Evolutionary conservation across 2,888 invertebrate species (phyloP), one percentile per base, ranked within the genome.

Genomic region (Platycnemis pennipes): DNA sequence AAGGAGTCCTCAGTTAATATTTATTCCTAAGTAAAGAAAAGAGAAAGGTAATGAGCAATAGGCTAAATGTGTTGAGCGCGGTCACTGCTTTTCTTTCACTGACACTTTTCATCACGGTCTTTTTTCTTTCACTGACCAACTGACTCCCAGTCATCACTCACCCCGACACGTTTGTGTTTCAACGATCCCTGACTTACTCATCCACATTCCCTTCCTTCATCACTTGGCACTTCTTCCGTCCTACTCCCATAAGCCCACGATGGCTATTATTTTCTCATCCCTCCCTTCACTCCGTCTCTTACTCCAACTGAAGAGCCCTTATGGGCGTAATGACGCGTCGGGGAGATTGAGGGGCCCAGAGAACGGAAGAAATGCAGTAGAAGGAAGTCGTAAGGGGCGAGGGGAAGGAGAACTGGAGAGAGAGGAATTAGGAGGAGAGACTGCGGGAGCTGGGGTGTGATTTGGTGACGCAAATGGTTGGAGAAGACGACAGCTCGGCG

Each of bases 251-350:
- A 63, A 63, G 22, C 16, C 63, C 77, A 26, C 8, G 77, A 77
- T 77, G 37, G 37, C 63, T 77, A 26, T 37, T 77, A 37, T 37
- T 26, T 77, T 77, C 13, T n/a, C 77, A 4, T 37, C 31, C 37
- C 22, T 31, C 69, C 69, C 31, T 7, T 69, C 69, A 31, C 22
- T 37, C 31, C 77, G 22, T 2, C 63, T 22, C 77, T 77, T 1
- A 31, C 37, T 37, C 31, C 77, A 37, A 77, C 7, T 77, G 31
- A 45, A 44, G 26, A 69, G 91, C 44, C 91, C 42, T 91, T 44
- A 91, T 69, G 91, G 44, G 63, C 63, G 91, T 69, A 63, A 91
- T 69, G 91, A 91, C 91, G 63, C 49, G 91, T 44, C 63, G 37
- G 44, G 45, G 44, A 91, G 63, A 91, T 91, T 91, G 69, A 91